Evolutionary conservation across 2,888 invertebrate species (phyloP).

Genomic region (Chesias legatella): DNA sequence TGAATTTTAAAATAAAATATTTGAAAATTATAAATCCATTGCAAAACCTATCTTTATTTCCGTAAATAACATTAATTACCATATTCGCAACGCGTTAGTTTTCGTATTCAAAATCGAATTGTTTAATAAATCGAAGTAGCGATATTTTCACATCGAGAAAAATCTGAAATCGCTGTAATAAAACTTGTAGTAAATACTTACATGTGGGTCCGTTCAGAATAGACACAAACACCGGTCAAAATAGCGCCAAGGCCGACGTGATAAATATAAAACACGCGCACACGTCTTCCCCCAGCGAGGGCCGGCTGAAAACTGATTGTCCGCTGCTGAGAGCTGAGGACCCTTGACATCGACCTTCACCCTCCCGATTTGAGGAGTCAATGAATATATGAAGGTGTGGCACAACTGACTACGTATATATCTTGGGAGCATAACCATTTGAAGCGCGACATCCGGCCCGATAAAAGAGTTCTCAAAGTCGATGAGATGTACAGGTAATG

Average conservation of each 20-base stretch:
- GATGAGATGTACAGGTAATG: no score
- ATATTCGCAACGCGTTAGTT: background rate
- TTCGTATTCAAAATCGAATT: background rate
- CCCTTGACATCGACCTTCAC: constrained; percentile 8
- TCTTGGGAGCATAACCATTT: constrained; percentile 2
- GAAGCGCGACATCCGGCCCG: constrained; percentile 13
- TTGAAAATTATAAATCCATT: no score
- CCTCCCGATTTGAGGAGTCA: constrained; percentile 4
- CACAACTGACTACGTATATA: constrained; percentile 3
- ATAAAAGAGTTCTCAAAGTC: no score
- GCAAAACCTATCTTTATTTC: no score
- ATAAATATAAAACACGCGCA: constrained; percentile 34
- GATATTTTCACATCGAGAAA: background rate
- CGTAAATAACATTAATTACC: no score
- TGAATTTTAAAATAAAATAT: no score
- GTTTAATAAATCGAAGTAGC: no score
- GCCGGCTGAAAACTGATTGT: constrained; percentile 12
- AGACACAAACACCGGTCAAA: constrained; percentile 43
- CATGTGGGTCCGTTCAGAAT: constrained; percentile 37
- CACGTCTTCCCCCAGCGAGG: constrained; percentile 25
- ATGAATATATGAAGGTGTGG: background rate
- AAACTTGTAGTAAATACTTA: constrained; percentile 44
- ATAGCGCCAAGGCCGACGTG: constrained; percentile 56
- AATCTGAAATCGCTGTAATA: constrained; percentile 7
- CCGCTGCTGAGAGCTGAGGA: background rate